Conservation (phyloP, 2,113 vertebrate species). For the Macaca mulatta region DNA sequence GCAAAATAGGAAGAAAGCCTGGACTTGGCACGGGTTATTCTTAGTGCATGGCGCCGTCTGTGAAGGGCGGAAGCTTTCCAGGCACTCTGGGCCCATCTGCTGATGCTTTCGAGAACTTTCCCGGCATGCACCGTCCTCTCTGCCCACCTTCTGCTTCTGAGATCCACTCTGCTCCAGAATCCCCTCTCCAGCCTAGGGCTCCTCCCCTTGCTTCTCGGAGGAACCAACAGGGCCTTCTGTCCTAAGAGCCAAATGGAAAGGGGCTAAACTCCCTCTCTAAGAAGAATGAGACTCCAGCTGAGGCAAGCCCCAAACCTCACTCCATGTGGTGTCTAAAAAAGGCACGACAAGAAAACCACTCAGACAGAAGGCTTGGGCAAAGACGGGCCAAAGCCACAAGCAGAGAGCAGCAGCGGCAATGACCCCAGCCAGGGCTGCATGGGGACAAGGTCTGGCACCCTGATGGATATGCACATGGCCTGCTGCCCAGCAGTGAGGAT, state of each 20-base stretch:
- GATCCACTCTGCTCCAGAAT: neutral
- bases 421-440: neutral
- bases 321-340: neutral
- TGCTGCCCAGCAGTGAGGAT: neutral
- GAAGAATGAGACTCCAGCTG: neutral
- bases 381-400: neutral
- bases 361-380: neutral
- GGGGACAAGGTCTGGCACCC: neutral
- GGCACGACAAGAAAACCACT: neutral
- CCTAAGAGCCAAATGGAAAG: neutral
- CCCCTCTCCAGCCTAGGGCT: neutral
- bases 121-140: neutral
- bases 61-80: neutral
- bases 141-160: neutral
- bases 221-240: neutral
- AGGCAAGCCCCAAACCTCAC: neutral
- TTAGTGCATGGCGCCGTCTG: neutral
- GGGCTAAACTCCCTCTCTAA: neutral
- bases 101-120: neutral
- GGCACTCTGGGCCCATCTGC: neutral
- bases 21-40: neutral
- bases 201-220: neutral
- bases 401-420: neutral
- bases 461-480: neutral
- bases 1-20: neutral